Conservation (phyloP, 2,797 vertebrate species). For the Hoplostethus atlanticus region DNA sequence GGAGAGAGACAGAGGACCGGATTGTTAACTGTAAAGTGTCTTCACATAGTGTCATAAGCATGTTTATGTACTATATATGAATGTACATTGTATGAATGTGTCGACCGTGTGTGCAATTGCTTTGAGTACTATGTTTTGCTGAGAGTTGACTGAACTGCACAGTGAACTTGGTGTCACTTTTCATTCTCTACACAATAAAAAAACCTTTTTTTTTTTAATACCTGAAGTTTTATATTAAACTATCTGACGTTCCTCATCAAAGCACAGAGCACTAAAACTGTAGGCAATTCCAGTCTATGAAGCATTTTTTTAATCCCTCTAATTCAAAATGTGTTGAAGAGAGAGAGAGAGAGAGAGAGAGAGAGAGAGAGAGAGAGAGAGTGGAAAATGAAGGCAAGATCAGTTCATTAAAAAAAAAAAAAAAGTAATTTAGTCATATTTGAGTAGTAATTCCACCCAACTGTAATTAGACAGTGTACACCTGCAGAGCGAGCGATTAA, state of each 20-base stretch:
- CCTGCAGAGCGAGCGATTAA: conserved; percentile 72
- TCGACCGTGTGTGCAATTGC: no score
- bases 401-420: conserved; percentile 67
- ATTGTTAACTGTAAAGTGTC: neutral
- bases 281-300: conserved; percentile 40
- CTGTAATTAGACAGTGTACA: conserved; percentile 69
- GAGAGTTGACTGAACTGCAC: neutral
- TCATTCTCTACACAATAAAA: conserved; percentile 41
- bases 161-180: conserved; percentile 21
- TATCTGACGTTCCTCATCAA: conserved; percentile 52
- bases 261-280: conserved; percentile 39
- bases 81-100: neutral
- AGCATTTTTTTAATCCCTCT: conserved; percentile 14
- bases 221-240: conserved; percentile 41
- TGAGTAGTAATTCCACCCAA: conserved; percentile 70
- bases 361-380: conserved; percentile 20
- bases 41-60: conserved; percentile 7
- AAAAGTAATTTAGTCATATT: conserved; percentile 68
- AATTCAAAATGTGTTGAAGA: conserved; percentile 50
- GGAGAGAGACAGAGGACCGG: conserved; percentile 28
- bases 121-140: no score
- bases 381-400: conserved; percentile 67
- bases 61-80: neutral
- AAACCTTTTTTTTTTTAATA: conserved; percentile 15
- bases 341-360: neutral